Evolutionary conservation across 30 jellyfish, hydroid and myxozoan species (phyloP), one percentile per base, ranked within the genome.

Genomic region (Aurelia sp.): DNA sequence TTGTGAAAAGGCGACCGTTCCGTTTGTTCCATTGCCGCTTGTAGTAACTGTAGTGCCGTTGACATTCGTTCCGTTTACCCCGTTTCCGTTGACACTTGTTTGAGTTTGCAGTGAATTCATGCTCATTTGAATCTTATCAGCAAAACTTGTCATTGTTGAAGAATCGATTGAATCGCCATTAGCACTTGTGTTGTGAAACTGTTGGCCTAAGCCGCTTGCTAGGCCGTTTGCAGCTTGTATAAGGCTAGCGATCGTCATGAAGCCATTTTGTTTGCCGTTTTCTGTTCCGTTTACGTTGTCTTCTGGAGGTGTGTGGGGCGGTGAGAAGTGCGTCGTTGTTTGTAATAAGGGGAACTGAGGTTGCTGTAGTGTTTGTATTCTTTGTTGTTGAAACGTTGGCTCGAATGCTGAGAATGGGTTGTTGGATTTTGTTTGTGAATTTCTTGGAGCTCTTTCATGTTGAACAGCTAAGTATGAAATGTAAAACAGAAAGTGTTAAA

Each of bases 391-490:
- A 66, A 77, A 69, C n/a, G 90, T 65, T 37, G 85, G 67, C 31
- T 81, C 96, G 68, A 82, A 73, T 18, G 97, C 82, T 5, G 93
- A 18, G 90, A 85, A 79, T 12, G 89, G 91, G 62, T 64, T 76
- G 73, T 61, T 79, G 22, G 76, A 6, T 79, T 87, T 81, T 57
- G 82, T 21, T 66, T 85, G 96, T 47, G 94, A 71, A 33, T 79
- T 85, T 85, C 99, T 52, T 48, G 99, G 99, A 8, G 99, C 96
- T 59, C 99, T 57, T 60, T 95, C 99, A 57, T 95, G 99, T 47
- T 95, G 99, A 4, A 95, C 99, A 47, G 99, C 99, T 95, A 74
- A 18, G 74, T 27, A 44, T 0, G 55, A 44, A 44, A 44, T 3
- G 55, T 16, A 7, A 44, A 44, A 10, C 10, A 10, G 9, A 1